These are phyloP conservation scores for Ambastaia sidthimunki DNA, from an alignment of 2,797 vertebrate genomes.

Conservation along the genomic window DNA sequence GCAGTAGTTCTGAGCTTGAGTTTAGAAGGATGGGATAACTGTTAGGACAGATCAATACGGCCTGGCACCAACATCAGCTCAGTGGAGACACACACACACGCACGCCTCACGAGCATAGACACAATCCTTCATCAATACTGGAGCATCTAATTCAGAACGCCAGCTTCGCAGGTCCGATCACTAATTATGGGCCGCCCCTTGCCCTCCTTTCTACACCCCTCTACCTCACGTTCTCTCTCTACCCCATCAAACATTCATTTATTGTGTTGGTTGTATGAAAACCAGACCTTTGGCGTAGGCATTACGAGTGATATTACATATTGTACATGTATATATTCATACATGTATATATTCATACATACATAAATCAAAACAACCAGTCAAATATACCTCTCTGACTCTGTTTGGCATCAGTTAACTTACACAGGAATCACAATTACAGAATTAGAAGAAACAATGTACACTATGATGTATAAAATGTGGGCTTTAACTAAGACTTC, in stretches of 20 bases:
- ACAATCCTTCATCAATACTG: conserved; percentile 41
- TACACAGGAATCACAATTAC: too few relatives aligned
- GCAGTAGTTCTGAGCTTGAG: conserved; percentile 22
- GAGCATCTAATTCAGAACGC: conserved; percentile 13
- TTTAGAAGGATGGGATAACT: conserved; percentile 69
- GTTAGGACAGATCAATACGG: conserved; percentile 74
- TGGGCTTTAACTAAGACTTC: too few relatives aligned
- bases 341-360: too few relatives aligned
- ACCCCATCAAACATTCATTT: neutral
- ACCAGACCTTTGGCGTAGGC: neutral
- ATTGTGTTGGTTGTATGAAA: neutral
- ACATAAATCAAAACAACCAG: too few relatives aligned
- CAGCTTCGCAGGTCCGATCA: neutral
- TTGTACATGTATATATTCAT: too few relatives aligned
- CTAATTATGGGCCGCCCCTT: conserved; percentile 4
- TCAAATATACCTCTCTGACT: too few relatives aligned
- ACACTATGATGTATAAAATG: too few relatives aligned
- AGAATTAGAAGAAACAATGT: too few relatives aligned
- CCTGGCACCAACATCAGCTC: conserved; percentile 71
- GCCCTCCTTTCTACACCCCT: neutral
- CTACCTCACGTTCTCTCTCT: neutral
- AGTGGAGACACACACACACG: conserved; percentile 25
- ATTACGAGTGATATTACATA: too few relatives aligned
- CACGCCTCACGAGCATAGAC: neutral
- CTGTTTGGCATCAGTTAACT: too few relatives aligned